A percentile compares a stretch with the other conserved stretches of the same genome.
Evolutionary conservation across 2,888 invertebrate genomes (phyloP).

Genomic region (Cryptophagus acutangulus): DNA sequence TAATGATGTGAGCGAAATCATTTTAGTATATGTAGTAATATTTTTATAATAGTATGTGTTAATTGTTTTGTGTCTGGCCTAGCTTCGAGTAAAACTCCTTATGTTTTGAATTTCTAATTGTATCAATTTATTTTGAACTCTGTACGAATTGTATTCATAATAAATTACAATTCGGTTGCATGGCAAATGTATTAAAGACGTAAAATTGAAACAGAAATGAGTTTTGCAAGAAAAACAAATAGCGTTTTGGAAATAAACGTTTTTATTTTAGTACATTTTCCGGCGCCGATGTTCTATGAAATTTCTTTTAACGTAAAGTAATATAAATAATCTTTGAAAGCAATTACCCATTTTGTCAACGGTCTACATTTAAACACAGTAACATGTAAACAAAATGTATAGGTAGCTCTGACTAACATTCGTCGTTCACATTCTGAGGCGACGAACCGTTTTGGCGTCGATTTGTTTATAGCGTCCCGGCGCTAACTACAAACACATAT

Average conservation of each 20-base stretch:
- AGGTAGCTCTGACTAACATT: conserved; percentile 32
- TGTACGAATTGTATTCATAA: too few relatives aligned
- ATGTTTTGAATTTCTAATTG: too few relatives aligned
- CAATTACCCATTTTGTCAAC: conserved; percentile 50
- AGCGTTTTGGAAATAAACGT: conserved; percentile 19
- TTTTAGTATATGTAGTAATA: too few relatives aligned
- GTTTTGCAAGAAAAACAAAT: conserved; percentile 20
- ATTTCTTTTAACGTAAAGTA: conserved; percentile 40
- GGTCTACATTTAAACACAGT: conserved; percentile 44
- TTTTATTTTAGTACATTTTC: conserved; percentile 29
- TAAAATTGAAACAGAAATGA: too few relatives aligned
- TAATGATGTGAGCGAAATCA: too few relatives aligned
- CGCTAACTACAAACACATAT: conserved; percentile 43
- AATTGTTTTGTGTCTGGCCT: too few relatives aligned
- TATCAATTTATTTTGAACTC: too few relatives aligned
- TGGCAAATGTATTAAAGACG: too few relatives aligned
- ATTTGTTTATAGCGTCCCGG: conserved; percentile 50
- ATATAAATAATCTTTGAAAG: conserved; percentile 44
- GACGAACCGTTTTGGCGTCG: conserved; percentile 50
- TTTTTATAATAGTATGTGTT: too few relatives aligned
- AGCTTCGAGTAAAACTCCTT: too few relatives aligned
- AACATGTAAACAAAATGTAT: conserved; percentile 43
- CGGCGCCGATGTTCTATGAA: conserved; percentile 42
- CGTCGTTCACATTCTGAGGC: conserved; percentile 46
- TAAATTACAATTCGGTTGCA: too few relatives aligned